Evolutionary conservation across 2,113 vertebrate species (phyloP).

Genomic region (Hemicordylus capensis): DNA sequence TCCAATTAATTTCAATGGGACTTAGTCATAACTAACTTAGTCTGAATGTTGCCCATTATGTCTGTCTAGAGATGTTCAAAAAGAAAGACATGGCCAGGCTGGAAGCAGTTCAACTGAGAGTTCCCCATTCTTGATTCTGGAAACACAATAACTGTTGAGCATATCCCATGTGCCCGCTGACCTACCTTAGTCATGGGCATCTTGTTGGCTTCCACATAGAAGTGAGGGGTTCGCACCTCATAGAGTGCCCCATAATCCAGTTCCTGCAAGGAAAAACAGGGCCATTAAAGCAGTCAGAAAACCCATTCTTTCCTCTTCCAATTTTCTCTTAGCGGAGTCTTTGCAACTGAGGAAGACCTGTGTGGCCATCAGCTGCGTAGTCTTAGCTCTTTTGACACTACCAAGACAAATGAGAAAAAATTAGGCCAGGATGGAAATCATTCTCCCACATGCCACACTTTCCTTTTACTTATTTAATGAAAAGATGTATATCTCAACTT

Average conservation of each 20-base stretch:
- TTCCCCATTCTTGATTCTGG: too few relatives aligned
- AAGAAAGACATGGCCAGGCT: too few relatives aligned
- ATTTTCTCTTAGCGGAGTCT: neutral
- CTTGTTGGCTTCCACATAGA: slow-evolving; percentile 90
- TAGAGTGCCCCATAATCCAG: slow-evolving; percentile 88
- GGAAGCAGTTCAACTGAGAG: neutral
- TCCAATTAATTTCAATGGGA: too few relatives aligned
- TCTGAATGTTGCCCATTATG: too few relatives aligned
- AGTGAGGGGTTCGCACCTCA: slow-evolving; percentile 86
- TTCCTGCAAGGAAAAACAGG: slow-evolving; percentile 71
- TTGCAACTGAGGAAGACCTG: neutral
- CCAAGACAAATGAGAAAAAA: neutral
- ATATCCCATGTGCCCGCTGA: fast-evolving
- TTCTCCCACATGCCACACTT: neutral
- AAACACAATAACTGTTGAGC: too few relatives aligned
- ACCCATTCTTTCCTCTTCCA: neutral
- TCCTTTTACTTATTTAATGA: too few relatives aligned
- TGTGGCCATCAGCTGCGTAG: neutral
- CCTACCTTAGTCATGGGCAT: slow-evolving; percentile 87
- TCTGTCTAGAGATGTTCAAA: too few relatives aligned
- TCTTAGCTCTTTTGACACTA: neutral
- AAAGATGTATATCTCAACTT: too few relatives aligned
- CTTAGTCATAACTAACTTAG: too few relatives aligned
- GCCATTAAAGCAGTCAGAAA: too few relatives aligned
- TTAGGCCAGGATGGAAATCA: neutral